A percentile compares a stretch with the other conserved stretches of the same genome.
Conservation (phyloP, 2,888 invertebrate genomes). For the Lycaena phlaeas region DNA sequence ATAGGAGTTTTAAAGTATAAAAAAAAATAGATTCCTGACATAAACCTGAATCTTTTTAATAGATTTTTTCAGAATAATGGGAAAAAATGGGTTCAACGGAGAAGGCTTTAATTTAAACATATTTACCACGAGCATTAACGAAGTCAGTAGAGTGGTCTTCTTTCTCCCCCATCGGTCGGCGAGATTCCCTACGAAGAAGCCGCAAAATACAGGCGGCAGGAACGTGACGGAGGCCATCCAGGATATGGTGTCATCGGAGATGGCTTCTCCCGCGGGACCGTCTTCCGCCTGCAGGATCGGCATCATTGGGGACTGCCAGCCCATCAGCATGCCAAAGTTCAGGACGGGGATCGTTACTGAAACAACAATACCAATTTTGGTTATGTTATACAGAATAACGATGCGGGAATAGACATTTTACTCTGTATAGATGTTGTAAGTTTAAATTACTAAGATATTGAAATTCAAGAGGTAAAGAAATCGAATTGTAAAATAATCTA, state of each 20-base stretch:
- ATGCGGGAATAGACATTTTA: too few relatives aligned
- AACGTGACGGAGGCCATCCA: conserved; percentile 74
- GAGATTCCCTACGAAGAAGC: conserved; percentile 65
- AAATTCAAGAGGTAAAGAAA: too few relatives aligned
- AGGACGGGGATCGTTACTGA: conserved; percentile 70
- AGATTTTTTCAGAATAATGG: too few relatives aligned
- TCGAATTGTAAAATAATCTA: too few relatives aligned
- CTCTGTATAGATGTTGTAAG: neutral
- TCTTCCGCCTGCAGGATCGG: conserved; percentile 54
- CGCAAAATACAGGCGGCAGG: conserved; percentile 69
- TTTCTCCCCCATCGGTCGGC: conserved; percentile 71
- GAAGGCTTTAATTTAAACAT: neutral
- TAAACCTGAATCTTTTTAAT: too few relatives aligned
- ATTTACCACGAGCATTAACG: conserved; percentile 70
- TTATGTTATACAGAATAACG: too few relatives aligned
- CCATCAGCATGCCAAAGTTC: conserved; percentile 71
- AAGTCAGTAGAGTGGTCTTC: conserved; percentile 60
- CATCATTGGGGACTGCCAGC: conserved; percentile 74
- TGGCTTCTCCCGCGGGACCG: conserved; percentile 61
- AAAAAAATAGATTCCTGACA: too few relatives aligned
- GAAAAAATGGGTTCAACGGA: too few relatives aligned
- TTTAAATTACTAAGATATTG: too few relatives aligned
- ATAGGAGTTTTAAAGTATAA: too few relatives aligned
- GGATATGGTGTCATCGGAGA: conserved; percentile 63
- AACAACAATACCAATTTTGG: conserved; percentile 19